A percentile compares a stretch with the other conserved stretches of the same genome.
phyloP scores from a whole-genome alignment of 1,140 invertebrate species.

The Chionoecetes opilio region DNA sequence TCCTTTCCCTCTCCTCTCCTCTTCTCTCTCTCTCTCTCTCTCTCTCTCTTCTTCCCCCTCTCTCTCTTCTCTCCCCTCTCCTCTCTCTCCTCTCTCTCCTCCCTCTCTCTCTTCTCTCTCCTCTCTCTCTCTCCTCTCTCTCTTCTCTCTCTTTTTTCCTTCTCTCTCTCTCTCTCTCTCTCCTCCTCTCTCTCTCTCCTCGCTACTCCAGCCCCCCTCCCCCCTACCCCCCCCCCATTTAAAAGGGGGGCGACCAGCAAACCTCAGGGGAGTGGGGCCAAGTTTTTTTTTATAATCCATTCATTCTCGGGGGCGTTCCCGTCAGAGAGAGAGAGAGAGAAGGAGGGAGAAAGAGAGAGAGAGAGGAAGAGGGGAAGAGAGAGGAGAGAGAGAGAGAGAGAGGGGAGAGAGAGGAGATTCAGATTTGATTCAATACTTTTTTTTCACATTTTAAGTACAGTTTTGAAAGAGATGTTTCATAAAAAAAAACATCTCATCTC shows the following conservation, averaged over 20 bases:
- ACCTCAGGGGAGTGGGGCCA: neutral
- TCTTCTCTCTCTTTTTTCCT: neutral
- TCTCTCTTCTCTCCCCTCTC: neutral
- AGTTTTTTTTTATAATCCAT: neutral
- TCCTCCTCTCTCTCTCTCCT: neutral
- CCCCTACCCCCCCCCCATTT: neutral
- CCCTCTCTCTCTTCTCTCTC: slow-evolving; percentile 40
- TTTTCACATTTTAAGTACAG: too few species aligned
- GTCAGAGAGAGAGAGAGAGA: neutral
- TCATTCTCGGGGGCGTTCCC: neutral
- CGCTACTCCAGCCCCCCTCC: neutral
- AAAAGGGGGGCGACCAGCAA: neutral
- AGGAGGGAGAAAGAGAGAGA: slow-evolving; percentile 5
- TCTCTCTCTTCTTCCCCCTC: neutral
- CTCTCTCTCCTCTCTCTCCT: neutral
- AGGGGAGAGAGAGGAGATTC: neutral
- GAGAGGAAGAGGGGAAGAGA: neutral
- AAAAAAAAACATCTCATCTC: too few species aligned
- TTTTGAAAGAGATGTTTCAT: too few species aligned
- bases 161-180: neutral
- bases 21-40: too few species aligned
- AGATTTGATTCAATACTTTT: too few species aligned
- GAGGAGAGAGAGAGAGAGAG: neutral
- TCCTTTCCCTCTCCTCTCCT: too few species aligned
- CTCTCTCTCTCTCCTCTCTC: neutral